Conservation (phyloP, 2,113 vertebrate genomes). For the Cryptotis parvus region DNA sequence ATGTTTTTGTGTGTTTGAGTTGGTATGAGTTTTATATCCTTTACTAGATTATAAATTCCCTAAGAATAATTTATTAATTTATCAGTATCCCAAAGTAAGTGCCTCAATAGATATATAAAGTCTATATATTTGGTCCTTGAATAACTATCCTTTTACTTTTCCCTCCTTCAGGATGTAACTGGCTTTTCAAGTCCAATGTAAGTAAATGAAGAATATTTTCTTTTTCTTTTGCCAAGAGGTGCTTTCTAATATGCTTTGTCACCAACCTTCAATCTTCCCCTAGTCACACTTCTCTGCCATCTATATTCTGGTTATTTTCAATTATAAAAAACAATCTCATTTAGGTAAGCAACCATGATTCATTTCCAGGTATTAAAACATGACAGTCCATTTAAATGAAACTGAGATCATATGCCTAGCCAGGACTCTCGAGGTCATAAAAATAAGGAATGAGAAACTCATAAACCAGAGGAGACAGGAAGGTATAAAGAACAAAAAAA, state of each 20-base stretch:
- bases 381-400: neutral
- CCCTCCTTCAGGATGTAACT: neutral
- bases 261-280: neutral
- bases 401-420: neutral
- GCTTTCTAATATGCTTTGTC: neutral
- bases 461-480: neutral
- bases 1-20: neutral
- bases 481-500: neutral
- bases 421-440: neutral
- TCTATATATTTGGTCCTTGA: too few species aligned
- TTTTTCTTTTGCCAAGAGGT: neutral
- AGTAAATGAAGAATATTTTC: neutral
- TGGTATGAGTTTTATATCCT: neutral
- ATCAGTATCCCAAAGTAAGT: neutral
- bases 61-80: neutral
- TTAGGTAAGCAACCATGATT: conserved; percentile 13
- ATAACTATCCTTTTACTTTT: neutral
- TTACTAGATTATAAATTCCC: conserved; percentile 1
- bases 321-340: conserved; percentile 38
- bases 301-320: neutral
- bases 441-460: neutral
- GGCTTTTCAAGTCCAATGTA: neutral
- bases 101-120: neutral
- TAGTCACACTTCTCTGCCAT: neutral
- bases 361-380: neutral